Base-by-base conservation (phyloP, 1,140 invertebrate species). In the Hylaeus volcanicus region DNA sequence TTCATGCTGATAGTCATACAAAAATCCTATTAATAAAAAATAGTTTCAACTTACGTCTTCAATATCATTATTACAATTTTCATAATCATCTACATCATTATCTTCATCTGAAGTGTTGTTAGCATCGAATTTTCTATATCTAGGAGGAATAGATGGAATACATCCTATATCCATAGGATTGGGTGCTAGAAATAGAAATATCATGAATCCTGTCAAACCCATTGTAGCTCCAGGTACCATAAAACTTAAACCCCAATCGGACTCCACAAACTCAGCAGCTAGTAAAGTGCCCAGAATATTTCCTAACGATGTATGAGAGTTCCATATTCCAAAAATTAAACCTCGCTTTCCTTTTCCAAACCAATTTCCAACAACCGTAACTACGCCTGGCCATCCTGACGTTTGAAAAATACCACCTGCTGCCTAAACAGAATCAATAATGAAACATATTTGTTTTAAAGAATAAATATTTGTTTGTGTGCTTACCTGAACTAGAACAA, bases 291-390 rank as follows among this genome's bases (percentile, higher is more conserved):
- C 98, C 66, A 99, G 90, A 90, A 99, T 99, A 92, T 99, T 99
- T 48, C 98, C 98, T 12, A 99, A 94, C 0, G 98, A 98, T 0
- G 98, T 99, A 87, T 99, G 98, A 1, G 98, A 98, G 93, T 99
- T 99, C 98, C 95, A 99, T 14, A 99, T 94, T 14, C 98, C 98
- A 93, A 99, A 99, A 83, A 99, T 98, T 8, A 99, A 93, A 39
- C 98, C 98, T 91, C 96, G 94, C 91, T 98, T 98, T 37, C 96
- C 95, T 93, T 97, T 98, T 1, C 98, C 98, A 94, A 98, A 99
- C 98, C 98, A 99, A 90, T 99, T 98, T 12, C 97, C 97, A 39
- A 99, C 96, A 11, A 97, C 96, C 12, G 98, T 96, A 0, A 99
- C 98, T 0, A 99, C 98, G 66, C 98, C 97, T 0, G 98, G 97